phyloP scores from a whole-genome alignment of 2,888 invertebrate genomes.

The Noctua fimbriata region DNA sequence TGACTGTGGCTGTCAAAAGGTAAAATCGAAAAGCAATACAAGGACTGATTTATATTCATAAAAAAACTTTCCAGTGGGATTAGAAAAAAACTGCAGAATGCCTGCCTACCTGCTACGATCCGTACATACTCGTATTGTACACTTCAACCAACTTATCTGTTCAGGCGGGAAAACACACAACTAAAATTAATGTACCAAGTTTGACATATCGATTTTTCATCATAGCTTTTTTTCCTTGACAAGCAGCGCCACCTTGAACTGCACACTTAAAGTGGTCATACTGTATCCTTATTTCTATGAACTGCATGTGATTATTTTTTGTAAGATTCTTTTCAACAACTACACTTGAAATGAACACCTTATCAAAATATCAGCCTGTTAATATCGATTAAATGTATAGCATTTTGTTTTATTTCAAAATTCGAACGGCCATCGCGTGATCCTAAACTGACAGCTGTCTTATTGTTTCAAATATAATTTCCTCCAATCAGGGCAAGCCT shows the following conservation, averaged over 20 bases:
- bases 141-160: no score
- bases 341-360: not conserved
- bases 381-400: not conserved
- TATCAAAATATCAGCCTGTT: not conserved
- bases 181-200: no score
- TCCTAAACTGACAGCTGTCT: conserved; percentile 55
- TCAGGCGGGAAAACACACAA: no score
- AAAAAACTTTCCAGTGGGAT: not conserved
- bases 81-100: no score
- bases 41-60: not conserved
- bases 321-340: not conserved
- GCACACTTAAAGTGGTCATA: no score
- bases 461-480: conserved; percentile 48
- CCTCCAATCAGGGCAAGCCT: conserved; percentile 38
- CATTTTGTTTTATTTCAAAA: conserved; percentile 20
- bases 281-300: not conserved
- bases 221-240: no score
- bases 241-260: no score
- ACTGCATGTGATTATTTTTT: not conserved
- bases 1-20: no score
- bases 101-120: not conserved
- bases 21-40: not conserved
- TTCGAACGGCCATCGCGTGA: conserved; percentile 40
- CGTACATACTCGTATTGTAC: no score
- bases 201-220: no score